These are phyloP conservation scores for Hippocampus comes DNA, from an alignment of 2,113 vertebrate species.

Conservation along the genomic window DNA sequence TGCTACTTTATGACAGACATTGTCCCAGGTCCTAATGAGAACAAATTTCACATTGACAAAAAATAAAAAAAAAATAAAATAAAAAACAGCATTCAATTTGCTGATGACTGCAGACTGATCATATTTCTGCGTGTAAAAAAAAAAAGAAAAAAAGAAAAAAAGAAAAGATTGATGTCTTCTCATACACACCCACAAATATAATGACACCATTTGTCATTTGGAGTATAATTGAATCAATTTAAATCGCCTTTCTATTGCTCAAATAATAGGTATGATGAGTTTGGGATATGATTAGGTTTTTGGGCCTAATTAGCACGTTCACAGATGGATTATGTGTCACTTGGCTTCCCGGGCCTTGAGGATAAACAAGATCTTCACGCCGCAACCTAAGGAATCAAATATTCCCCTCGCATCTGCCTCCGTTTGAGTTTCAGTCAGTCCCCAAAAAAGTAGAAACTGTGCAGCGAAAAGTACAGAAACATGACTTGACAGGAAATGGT, in stretches of 20 bases:
- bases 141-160: neutral
- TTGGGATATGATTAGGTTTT: conserved; percentile 4
- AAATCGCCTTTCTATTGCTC: conserved; percentile 17
- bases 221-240: conserved; percentile 14
- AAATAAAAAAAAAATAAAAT: neutral
- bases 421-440: conserved; percentile 31
- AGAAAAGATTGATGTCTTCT: neutral
- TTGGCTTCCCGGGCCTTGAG: conserved; percentile 7
- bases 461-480: neutral
- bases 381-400: conserved; percentile 30
- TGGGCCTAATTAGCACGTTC: conserved; percentile 32
- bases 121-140: neutral
- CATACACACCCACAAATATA: neutral
- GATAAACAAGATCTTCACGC: conserved; percentile 27
- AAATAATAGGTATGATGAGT: conserved; percentile 14
- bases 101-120: conserved; percentile 13
- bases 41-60: neutral
- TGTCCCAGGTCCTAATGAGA: neutral
- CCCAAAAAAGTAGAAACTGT: neutral
- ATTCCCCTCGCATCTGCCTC: conserved; percentile 33
- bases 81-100: conserved; percentile 37
- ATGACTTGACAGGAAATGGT: neutral
- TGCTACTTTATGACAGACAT: neutral
- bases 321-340: conserved; percentile 18
- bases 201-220: conserved; percentile 2